Evolutionary conservation across 1,140 invertebrate species (phyloP).

Genomic region (Watersipora subatra): DNA sequence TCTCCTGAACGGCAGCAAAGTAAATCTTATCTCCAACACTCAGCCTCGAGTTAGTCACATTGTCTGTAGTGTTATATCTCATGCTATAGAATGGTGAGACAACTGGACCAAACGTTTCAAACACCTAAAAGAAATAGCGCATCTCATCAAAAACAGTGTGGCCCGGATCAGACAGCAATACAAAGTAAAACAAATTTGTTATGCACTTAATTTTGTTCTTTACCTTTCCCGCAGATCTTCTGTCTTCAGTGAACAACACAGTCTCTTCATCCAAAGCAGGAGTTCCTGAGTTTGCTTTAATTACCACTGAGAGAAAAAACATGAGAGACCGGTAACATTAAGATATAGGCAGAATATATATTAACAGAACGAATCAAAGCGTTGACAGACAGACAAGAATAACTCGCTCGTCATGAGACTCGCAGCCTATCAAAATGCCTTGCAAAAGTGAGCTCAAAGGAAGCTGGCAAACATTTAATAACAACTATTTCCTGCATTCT

Average conservation of each 20-base stretch:
- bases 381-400: too few relatives aligned
- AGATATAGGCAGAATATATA: too few relatives aligned
- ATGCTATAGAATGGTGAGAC: slow-evolving; percentile 63
- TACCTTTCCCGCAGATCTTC: slow-evolving; percentile 24
- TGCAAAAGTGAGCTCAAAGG: too few relatives aligned
- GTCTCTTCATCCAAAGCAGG: slow-evolving; percentile 70
- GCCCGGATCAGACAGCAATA: too few relatives aligned
- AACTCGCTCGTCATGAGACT: too few relatives aligned
- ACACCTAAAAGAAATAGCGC: slow-evolving; percentile 42
- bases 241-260: slow-evolving; percentile 53
- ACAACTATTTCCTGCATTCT: too few relatives aligned
- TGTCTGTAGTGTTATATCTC: slow-evolving; percentile 59
- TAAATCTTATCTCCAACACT: slow-evolving; percentile 55
- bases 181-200: too few relatives aligned
- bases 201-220: too few relatives aligned
- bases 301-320: slow-evolving; percentile 51
- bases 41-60: slow-evolving; percentile 55
- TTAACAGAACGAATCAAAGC: too few relatives aligned
- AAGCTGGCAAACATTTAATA: too few relatives aligned
- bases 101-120: slow-evolving; percentile 77
- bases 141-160: background rate
- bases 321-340: too few relatives aligned
- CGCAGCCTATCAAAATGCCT: too few relatives aligned
- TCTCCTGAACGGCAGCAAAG: slow-evolving; percentile 55
- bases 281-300: slow-evolving; percentile 52